Conservation (phyloP, 2,113 vertebrate genomes). For the Serilophus lunatus region DNA sequence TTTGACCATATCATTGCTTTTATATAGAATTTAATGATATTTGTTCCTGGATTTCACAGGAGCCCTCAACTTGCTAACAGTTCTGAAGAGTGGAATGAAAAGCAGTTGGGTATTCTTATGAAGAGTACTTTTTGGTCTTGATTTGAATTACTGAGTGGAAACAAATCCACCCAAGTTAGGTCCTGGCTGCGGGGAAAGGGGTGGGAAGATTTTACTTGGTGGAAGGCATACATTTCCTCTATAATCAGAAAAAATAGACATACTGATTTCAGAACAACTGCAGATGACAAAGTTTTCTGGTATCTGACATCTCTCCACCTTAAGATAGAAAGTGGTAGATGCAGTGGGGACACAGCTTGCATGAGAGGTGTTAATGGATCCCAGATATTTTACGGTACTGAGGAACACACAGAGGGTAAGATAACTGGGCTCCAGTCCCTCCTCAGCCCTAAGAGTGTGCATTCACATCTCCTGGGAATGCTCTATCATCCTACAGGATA, state of each 20-base stretch:
- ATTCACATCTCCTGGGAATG: neutral
- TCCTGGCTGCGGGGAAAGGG: neutral
- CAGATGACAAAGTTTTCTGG: neutral
- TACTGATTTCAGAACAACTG: neutral
- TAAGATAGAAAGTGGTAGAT: neutral
- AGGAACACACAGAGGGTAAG: neutral
- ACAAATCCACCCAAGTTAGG: neutral
- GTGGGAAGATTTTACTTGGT: neutral
- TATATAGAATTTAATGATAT: neutral
- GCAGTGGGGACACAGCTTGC: fast-evolving
- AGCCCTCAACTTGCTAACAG: neutral
- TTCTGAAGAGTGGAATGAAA: neutral
- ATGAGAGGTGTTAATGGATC: neutral
- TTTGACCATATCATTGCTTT: neutral
- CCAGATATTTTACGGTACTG: neutral
- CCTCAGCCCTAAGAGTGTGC: neutral
- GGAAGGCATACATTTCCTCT: neutral
- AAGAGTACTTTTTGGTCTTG: neutral
- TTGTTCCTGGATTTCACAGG: neutral
- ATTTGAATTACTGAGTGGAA: neutral
- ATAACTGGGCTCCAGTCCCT: neutral
- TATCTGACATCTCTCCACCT: neutral
- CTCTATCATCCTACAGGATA: neutral
- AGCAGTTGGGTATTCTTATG: neutral
- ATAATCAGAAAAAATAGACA: neutral